Evolutionary conservation across 2,888 invertebrate genomes (phyloP), one percentile per base, ranked within the genome.

Genomic region (Myopa tessellatipennis): DNA sequence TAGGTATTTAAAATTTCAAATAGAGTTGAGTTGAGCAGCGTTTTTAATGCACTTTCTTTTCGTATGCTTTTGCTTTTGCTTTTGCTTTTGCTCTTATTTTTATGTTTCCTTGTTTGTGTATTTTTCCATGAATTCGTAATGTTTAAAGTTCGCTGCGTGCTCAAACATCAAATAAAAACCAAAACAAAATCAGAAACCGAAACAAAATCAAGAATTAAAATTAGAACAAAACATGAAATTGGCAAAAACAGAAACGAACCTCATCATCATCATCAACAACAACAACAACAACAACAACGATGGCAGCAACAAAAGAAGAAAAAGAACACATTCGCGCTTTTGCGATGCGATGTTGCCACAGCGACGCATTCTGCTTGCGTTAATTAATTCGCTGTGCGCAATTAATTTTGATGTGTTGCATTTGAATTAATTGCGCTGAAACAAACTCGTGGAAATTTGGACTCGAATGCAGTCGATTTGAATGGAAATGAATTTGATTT

Each of bases 331-430:
- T 8, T 10, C 50, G 50, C 1, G 50, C 50, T 10, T 8, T 14
- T 1, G 50, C 50, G 50, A 50, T 1, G 50, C 50, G 50, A 50
- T 14, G 50, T 26, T 34, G 63, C 63, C 26, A 36, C 63, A 65
- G 34, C 63, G 63, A 65, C 63, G 63, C 63, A 36, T 45, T 68
- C 45, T 34, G 26, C n/a, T 61, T 74, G 77, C 63, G 78, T 83
- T 83, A 84, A 85, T 85, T 84, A 85, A 84, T 84, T 84, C 82
- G 82, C 82, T 82, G 83, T 82, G 81, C 79, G 80, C 84, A 82
- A 85, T 85, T 84, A 84, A 82, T 83, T 81, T 83, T 83, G 82
- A 85, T 84, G 85, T 82, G 83, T 81, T 84, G 83, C 83, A 84
- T 84, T 85, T 83, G 82, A 85, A 84, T 83, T 84, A 84, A 85